Conservation (phyloP, 2,797 vertebrate genomes). For the Gymnopithys bicolor region DNA sequence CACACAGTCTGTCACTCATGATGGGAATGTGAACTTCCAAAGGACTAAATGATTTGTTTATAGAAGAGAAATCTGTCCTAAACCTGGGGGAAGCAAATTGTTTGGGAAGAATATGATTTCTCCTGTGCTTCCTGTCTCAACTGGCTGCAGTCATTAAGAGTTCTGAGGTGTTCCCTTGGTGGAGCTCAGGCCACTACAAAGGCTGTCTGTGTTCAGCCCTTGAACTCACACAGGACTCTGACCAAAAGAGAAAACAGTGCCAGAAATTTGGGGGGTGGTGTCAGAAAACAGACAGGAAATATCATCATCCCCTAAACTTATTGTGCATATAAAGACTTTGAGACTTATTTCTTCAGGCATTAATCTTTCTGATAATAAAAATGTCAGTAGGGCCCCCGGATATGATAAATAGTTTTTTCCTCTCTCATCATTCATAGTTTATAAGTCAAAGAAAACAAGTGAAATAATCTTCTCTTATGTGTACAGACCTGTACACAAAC, state of each 20-base stretch:
- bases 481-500: background rate
- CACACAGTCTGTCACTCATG: background rate
- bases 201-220: background rate
- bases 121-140: background rate
- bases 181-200: background rate
- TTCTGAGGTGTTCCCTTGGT: background rate
- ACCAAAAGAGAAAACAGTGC: background rate
- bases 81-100: background rate
- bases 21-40: background rate
- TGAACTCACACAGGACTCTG: background rate
- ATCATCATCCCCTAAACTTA: background rate
- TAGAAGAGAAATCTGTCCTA: background rate
- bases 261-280: background rate
- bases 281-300: background rate
- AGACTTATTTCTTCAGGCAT: background rate
- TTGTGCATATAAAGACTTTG: background rate
- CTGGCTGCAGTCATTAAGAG: background rate
- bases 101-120: background rate
- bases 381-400: background rate
- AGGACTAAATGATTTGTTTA: background rate
- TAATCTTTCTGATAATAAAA: background rate
- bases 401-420: background rate
- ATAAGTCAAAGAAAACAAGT: background rate
- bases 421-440: background rate
- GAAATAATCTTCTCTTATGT: background rate